Percentiles rank a stretch among this genome's conserved stretches.
Evolutionary conservation across 2,113 vertebrate species (phyloP).

Genomic region (Tragulus kanchil): DNA sequence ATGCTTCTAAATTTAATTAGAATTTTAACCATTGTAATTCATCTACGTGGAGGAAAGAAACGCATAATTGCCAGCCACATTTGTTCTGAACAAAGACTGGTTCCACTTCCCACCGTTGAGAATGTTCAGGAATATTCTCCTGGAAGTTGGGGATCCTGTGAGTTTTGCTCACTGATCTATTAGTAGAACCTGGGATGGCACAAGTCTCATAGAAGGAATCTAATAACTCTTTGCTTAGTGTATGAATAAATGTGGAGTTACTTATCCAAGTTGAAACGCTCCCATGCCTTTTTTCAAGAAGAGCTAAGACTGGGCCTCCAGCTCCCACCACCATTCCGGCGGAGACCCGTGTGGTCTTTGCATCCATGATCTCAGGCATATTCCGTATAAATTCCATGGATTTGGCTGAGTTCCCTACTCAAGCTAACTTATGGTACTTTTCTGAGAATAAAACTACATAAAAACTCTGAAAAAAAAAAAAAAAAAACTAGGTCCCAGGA

Average conservation of each 20-base stretch:
- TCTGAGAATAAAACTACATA: neutral
- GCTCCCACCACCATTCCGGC: no score
- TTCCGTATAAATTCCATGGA: neutral
- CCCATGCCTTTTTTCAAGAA: neutral
- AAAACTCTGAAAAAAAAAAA: neutral
- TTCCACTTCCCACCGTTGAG: neutral
- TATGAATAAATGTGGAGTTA: neutral
- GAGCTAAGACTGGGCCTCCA: neutral
- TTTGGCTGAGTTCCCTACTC: neutral
- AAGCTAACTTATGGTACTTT: neutral
- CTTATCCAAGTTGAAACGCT: neutral
- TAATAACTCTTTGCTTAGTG: neutral
- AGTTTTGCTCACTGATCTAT: neutral
- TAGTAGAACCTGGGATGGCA: neutral
- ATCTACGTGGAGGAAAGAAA: neutral
- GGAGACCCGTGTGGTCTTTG: neutral
- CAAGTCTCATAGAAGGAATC: neutral
- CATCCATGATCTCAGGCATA: neutral
- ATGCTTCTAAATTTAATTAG: conserved; percentile 30
- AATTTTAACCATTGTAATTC: neutral
- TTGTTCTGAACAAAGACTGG: conserved; percentile 8
- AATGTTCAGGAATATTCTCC: neutral
- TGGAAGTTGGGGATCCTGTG: neutral
- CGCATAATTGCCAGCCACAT: neutral
- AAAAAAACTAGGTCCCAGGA: neutral